Percentiles rank a stretch among this genome's conserved stretches.
Conservation (phyloP, 2,888 invertebrate species). For the Parapristionchus giblindavisi region DNA sequence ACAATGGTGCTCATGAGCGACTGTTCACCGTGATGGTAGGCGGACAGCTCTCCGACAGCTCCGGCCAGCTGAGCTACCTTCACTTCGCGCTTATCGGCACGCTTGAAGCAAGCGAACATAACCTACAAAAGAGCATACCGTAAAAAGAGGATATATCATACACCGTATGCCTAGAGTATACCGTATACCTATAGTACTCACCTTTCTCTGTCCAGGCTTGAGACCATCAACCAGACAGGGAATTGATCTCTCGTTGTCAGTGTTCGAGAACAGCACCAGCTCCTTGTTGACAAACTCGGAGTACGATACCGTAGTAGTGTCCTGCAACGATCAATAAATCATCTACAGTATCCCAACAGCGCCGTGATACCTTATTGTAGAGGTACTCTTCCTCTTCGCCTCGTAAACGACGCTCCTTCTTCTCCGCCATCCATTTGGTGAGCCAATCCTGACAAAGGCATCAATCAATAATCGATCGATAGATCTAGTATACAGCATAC, state of each 20-base stretch:
- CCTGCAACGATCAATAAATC: slow-evolving; percentile 39
- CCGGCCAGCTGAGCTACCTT: slow-evolving; percentile 98
- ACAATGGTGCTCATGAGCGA: slow-evolving; percentile 94
- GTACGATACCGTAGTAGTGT: slow-evolving; percentile 61
- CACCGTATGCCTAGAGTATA: slow-evolving; percentile 2
- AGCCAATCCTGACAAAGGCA: slow-evolving; percentile 89
- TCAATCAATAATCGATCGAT: too few relatives aligned
- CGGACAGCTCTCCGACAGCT: slow-evolving; percentile 94
- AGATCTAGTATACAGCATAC: too few relatives aligned
- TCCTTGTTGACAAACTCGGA: slow-evolving; percentile 67
- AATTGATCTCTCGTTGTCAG: slow-evolving; percentile 77
- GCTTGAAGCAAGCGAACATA: slow-evolving; percentile 82
- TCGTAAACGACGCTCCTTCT: slow-evolving; percentile 55
- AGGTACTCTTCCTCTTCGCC: slow-evolving; percentile 64
- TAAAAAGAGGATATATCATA: not conserved
- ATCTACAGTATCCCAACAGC: not conserved
- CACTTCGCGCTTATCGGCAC: slow-evolving; percentile 92
- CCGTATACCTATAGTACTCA: slow-evolving; percentile 11
- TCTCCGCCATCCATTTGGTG: slow-evolving; percentile 88
- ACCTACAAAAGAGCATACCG: slow-evolving; percentile 44
- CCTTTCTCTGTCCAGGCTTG: slow-evolving; percentile 93
- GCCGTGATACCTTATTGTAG: slow-evolving; percentile 54
- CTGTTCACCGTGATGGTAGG: slow-evolving; percentile 95
- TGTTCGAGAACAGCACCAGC: slow-evolving; percentile 66
- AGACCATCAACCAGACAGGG: slow-evolving; percentile 79